phyloP scores from a whole-genome alignment of 2,113 vertebrate genomes.

The Phaetusa simplex region DNA sequence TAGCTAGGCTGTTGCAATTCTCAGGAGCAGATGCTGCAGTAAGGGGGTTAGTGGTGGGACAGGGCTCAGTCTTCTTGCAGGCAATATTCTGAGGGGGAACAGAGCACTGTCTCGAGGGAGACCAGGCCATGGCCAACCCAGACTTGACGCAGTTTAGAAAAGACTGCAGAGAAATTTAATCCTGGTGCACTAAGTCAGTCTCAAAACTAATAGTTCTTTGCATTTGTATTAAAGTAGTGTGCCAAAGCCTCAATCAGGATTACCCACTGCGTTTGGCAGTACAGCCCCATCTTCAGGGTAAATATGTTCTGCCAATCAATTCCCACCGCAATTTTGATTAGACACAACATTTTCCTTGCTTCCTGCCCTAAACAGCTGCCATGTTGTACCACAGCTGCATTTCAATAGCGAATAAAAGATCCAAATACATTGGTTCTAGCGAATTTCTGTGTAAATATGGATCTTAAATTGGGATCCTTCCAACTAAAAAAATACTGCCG shows the following conservation, averaged over 20 bases:
- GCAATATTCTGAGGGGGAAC: not conserved
- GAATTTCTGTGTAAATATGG: not conserved
- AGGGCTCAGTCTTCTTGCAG: not conserved
- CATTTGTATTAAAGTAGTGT: not conserved
- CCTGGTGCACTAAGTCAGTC: not conserved
- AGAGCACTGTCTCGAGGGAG: not conserved
- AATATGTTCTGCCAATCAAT: constrained; percentile 33
- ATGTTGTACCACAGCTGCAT: constrained; percentile 2
- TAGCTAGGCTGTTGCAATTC: not conserved
- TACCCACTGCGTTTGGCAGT: not conserved
- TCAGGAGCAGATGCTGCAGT: not conserved
- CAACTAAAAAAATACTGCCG: not conserved
- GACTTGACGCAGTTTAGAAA: not conserved
- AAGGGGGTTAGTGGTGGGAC: not conserved
- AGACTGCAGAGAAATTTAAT: not conserved
- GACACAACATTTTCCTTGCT: constrained; percentile 11
- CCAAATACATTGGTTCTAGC: not conserved
- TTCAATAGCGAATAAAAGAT: not conserved
- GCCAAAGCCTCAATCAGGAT: not conserved
- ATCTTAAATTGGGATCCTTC: not conserved
- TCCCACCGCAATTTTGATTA: constrained; percentile 15
- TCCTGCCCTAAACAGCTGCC: constrained; percentile 4
- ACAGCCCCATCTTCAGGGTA: constrained; percentile 29
- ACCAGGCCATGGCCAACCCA: not conserved
- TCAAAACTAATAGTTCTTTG: not conserved